A percentile compares a stretch with the other conserved stretches of the same genome.
Evolutionary conservation across 1,140 invertebrate genomes (phyloP).

Genomic region (Himalopsyche phryganea): DNA sequence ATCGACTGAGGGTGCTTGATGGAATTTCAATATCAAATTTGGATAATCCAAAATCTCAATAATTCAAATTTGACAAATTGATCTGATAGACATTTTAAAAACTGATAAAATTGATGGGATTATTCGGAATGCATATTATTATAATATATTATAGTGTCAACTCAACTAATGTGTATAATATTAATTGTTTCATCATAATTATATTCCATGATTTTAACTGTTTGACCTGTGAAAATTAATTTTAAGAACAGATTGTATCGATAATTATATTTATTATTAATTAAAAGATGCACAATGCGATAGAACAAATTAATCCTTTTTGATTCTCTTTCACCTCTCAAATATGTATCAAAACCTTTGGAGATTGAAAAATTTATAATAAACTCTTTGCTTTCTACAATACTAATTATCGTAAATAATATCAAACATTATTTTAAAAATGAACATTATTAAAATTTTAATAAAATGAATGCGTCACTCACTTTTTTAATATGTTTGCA

Average conservation of each 20-base stretch:
- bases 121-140: background rate
- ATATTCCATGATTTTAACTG: background rate
- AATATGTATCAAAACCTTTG: background rate
- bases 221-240: background rate
- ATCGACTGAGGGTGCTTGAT: no score
- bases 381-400: background rate
- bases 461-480: background rate
- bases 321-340: background rate
- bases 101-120: background rate
- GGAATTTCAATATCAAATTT: no score
- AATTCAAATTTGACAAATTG: no score
- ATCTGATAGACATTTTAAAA: background rate
- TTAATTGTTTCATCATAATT: no score
- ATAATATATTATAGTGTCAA: background rate
- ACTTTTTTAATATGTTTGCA: background rate
- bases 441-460: background rate
- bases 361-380: background rate
- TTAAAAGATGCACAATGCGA: conserved; percentile 10
- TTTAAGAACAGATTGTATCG: conserved; percentile 5
- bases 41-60: no score
- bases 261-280: conserved; percentile 8
- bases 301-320: conserved; percentile 8
- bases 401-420: background rate
- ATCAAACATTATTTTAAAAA: background rate
- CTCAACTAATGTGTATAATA: no score